Conservation (phyloP, 2,113 vertebrate species). For the Misgurnus mizolepis region DNA sequence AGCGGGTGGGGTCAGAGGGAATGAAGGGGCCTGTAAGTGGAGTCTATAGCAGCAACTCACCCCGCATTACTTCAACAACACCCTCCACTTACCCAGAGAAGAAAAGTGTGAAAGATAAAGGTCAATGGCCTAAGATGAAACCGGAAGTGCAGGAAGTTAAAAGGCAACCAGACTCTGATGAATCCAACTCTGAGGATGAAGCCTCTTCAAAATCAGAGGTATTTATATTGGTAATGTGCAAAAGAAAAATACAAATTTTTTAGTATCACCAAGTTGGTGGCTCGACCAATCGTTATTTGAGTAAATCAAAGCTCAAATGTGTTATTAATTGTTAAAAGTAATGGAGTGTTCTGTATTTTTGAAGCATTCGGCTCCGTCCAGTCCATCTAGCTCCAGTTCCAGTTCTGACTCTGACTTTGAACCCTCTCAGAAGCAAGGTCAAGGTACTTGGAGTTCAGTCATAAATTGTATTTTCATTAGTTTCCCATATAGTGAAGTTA, state of each 20-base stretch:
- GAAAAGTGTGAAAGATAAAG: conserved; percentile 89
- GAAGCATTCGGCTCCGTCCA: conserved; percentile 88
- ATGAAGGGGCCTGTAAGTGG: conserved; percentile 65
- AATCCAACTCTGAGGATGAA: conserved; percentile 94
- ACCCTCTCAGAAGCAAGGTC: conserved; percentile 92
- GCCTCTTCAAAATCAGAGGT: conserved; percentile 96
- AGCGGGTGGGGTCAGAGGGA: conserved; percentile 88
- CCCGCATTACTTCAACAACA: conserved; percentile 78
- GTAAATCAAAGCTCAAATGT: not conserved
- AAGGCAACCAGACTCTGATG: conserved; percentile 85
- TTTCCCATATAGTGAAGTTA: not conserved
- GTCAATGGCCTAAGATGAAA: conserved; percentile 84
- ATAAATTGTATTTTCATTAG: not conserved
- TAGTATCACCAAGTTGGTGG: no score
- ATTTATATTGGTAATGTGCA: not conserved
- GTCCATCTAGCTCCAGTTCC: conserved; percentile 92
- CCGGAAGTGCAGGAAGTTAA: conserved; percentile 82
- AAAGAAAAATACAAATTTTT: no score
- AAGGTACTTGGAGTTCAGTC: conserved; percentile 76
- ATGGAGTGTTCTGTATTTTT: not conserved
- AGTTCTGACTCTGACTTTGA: conserved; percentile 97
- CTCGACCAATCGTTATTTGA: not conserved
- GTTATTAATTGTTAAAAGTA: not conserved
- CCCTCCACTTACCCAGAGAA: conserved; percentile 80
- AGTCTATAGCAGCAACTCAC: conserved; percentile 80